Conservation (phyloP, 1,140 invertebrate species). For the Drosophila pectinifera region DNA sequence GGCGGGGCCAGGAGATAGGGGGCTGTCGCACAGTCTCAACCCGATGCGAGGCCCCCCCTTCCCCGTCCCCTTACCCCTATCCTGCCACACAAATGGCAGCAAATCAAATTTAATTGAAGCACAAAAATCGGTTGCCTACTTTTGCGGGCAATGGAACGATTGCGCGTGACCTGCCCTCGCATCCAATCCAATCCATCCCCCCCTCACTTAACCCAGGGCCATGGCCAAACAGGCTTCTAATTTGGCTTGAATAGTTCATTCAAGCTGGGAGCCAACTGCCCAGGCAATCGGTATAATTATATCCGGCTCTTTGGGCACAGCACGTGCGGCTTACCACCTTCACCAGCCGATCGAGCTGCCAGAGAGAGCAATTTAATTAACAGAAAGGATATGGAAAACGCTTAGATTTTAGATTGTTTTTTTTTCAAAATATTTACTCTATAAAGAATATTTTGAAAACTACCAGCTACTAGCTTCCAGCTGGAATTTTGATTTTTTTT, state of each 20-base stretch:
- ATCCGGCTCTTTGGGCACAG: slow-evolving; percentile 4
- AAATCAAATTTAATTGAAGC: slow-evolving; percentile 81
- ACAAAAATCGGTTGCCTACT: slow-evolving; percentile 58
- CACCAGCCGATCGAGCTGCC: background rate
- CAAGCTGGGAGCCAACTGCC: slow-evolving; percentile 20
- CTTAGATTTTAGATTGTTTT: background rate
- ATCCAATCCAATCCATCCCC: background rate
- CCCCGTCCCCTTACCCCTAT: background rate
- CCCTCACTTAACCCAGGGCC: slow-evolving; percentile 12
- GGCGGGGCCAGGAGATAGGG: background rate
- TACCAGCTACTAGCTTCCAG: no score
- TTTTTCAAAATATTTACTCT: no score
- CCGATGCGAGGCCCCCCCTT: background rate
- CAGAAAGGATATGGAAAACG: no score
- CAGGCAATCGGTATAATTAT: slow-evolving; percentile 23
- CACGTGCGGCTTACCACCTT: slow-evolving; percentile 2
- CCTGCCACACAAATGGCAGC: slow-evolving; percentile 44
- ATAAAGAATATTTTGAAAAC: no score
- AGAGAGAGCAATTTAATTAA: no score
- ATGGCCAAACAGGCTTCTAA: slow-evolving; percentile 42
- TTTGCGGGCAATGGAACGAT: slow-evolving; percentile 39
- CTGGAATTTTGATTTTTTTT: slow-evolving; percentile 4
- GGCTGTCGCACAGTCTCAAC: slow-evolving; percentile 51
- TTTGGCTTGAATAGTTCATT: slow-evolving; percentile 62
- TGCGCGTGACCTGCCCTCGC: slow-evolving; percentile 31